Evolutionary conservation across 1,140 invertebrate species (phyloP).

Genomic region (Drosophila tsacasi): DNA sequence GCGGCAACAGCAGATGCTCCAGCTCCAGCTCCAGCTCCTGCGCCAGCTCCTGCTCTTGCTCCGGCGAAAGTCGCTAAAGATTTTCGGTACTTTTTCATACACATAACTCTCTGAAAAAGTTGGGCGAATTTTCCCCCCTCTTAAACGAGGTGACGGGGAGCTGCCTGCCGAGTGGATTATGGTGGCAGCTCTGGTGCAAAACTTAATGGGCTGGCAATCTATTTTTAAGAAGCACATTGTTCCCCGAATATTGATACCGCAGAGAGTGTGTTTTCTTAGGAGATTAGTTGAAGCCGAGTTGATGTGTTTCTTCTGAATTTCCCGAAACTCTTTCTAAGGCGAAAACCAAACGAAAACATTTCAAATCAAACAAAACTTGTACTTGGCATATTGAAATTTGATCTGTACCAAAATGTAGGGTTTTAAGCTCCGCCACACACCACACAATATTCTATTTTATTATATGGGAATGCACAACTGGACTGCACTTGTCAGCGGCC

Average conservation of each 20-base stretch:
- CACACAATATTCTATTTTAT: conserved; percentile 25
- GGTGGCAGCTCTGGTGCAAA: conserved; percentile 23
- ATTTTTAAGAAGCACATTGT: conserved; percentile 61
- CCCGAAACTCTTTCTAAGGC: conserved; percentile 1
- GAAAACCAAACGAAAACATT: conserved; percentile 12
- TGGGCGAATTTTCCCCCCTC: conserved; percentile 35
- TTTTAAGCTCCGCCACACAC: background rate
- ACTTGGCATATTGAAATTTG: conserved; percentile 16
- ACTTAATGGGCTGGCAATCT: conserved; percentile 62
- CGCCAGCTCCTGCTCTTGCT: background rate
- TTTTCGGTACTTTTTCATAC: conserved; percentile 58
- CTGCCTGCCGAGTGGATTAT: conserved; percentile 22
- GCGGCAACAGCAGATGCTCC: conserved; percentile 40
- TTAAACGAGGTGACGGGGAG: background rate
- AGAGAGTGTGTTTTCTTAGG: conserved; percentile 30
- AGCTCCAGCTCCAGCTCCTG: background rate
- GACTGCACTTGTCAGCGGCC: conserved; percentile 23
- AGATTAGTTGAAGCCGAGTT: conserved; percentile 52
- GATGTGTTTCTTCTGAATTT: conserved; percentile 28
- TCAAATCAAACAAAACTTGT: conserved; percentile 41
- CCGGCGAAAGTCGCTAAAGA: conserved; percentile 47
- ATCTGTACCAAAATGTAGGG: conserved; percentile 20
- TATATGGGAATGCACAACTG: conserved; percentile 16
- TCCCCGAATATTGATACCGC: conserved; percentile 49
- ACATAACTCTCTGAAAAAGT: conserved; percentile 65